Evolutionary conservation across 2,888 invertebrate species (phyloP).

Genomic region (Pantelozetes paolii): DNA sequence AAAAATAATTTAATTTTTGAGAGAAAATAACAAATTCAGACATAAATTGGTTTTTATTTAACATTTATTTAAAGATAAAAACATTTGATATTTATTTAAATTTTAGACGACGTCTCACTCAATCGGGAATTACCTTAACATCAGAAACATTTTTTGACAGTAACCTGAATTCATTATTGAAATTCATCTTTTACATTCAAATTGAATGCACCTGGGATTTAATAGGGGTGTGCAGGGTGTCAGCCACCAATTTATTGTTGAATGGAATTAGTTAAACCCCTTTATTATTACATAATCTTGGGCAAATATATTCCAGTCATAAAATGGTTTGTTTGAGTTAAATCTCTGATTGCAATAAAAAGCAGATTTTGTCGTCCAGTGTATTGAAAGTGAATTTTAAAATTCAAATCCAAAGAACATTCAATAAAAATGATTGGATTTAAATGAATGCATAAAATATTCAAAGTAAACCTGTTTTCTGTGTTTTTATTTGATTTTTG

Average conservation of each 20-base stretch:
- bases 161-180: constrained; percentile 10
- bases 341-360: no score
- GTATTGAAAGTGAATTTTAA: no score
- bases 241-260: no score
- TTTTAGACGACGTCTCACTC: neutral
- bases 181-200: neutral
- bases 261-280: no score
- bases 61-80: neutral
- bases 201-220: no score
- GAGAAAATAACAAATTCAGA: neutral
- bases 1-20: neutral
- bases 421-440: neutral
- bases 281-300: no score
- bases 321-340: no score
- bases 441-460: neutral
- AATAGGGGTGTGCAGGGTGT: no score
- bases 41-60: neutral
- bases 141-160: neutral
- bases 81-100: neutral
- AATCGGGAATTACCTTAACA: neutral
- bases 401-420: constrained; percentile 1
- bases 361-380: no score
- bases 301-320: no score
- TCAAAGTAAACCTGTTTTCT: neutral
- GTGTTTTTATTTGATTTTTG: neutral